Conservation (phyloP, 2,888 invertebrate genomes). For the Cryptus viduatorius region DNA sequence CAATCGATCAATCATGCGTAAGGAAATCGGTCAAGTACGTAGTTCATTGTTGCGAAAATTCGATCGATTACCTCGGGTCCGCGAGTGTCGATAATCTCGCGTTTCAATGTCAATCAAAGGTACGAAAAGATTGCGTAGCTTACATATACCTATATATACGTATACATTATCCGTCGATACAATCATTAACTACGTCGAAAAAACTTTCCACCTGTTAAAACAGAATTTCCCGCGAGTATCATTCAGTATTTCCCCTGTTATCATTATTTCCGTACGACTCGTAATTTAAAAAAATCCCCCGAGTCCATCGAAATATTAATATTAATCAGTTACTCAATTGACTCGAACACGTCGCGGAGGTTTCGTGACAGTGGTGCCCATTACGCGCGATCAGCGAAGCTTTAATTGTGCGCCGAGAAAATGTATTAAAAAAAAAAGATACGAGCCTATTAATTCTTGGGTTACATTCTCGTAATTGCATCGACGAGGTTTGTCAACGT, state of each 20-base stretch:
- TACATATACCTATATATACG: not conserved
- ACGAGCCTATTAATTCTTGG: not conserved
- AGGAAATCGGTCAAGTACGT: not conserved
- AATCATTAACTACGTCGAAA: not conserved
- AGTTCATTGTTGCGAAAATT: not conserved
- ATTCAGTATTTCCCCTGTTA: too few relatives aligned
- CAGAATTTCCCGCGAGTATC: too few relatives aligned
- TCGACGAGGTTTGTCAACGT: slow-evolving; percentile 62
- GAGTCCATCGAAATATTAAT: not conserved
- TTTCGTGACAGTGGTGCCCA: slow-evolving; percentile 5
- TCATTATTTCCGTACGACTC: too few relatives aligned
- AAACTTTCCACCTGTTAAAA: too few relatives aligned
- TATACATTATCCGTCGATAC: not conserved
- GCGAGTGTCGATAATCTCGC: not conserved
- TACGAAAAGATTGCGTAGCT: not conserved
- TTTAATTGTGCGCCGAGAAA: not conserved
- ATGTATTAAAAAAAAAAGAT: not conserved
- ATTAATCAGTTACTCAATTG: slow-evolving; percentile 27
- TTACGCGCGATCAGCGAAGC: slow-evolving; percentile 1
- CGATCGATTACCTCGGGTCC: not conserved
- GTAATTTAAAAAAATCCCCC: not conserved
- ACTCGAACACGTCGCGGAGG: not conserved
- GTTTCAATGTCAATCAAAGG: not conserved
- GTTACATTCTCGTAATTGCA: not conserved
- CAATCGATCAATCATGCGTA: not conserved